These are phyloP conservation scores for Empidonax traillii DNA, from an alignment of 2,113 vertebrate species.

Conservation along the genomic window DNA sequence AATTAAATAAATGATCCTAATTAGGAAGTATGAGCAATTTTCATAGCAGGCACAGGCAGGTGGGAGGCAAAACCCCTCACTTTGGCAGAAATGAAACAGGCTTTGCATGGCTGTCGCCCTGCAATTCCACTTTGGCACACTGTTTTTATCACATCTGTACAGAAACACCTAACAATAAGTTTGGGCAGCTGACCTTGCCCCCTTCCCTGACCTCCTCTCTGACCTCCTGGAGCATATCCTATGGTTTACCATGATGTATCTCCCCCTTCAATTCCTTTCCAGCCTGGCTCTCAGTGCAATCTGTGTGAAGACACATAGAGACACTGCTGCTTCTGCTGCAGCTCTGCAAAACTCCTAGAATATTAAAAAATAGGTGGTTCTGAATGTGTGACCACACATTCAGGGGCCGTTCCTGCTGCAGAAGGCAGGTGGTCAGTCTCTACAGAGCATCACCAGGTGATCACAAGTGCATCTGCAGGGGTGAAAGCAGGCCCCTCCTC, in stretches of 20 bases:
- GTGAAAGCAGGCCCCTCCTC: not conserved
- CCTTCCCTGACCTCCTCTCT: not conserved
- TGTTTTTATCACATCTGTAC: not conserved
- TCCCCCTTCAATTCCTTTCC: not conserved
- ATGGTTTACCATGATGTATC: not conserved
- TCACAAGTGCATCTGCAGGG: not conserved
- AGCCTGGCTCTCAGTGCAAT: not conserved
- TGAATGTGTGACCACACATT: not conserved
- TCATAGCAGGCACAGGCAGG: not conserved
- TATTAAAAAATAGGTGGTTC: not conserved
- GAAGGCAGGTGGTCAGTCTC: not conserved
- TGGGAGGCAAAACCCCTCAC: not conserved
- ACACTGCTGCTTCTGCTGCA: not conserved
- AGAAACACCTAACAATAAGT: not conserved
- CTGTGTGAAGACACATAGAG: not conserved
- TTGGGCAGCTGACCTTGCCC: not conserved
- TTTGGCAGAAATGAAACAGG: not conserved
- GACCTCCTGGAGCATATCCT: not conserved
- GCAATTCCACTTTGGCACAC: not conserved
- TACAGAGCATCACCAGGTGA: not conserved
- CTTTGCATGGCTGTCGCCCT: not conserved
- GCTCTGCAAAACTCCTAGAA: not conserved
- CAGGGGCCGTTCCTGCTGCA: not conserved
- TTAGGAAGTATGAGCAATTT: not conserved
- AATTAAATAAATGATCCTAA: constrained; percentile 3